These are phyloP conservation scores for Herpailurus yagouaroundi DNA, from an alignment of 2,113 vertebrate species.

Conservation along the genomic window DNA sequence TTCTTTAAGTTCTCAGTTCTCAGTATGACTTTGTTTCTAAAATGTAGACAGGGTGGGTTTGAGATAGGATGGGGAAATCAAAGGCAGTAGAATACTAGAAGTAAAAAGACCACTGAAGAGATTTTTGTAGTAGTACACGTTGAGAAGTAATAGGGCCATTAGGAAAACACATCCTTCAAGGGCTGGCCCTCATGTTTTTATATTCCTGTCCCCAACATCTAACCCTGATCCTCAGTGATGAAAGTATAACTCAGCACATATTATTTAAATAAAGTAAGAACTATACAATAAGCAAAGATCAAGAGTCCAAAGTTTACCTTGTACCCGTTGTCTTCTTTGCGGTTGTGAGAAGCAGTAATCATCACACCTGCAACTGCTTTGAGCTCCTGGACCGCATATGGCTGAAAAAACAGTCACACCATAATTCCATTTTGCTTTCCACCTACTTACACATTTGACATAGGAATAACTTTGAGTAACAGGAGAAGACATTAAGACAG, in stretches of 20 bases:
- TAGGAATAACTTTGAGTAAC: not conserved
- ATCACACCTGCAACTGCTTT: conserved; percentile 94
- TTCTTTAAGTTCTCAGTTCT: conserved; percentile 21
- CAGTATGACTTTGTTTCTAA: conserved; percentile 41
- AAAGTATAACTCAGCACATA: not conserved
- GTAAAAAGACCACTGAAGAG: conserved; percentile 9
- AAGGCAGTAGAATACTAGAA: not conserved
- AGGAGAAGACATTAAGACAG: not conserved
- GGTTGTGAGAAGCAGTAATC: conserved; percentile 97
- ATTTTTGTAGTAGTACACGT: not conserved
- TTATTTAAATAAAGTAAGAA: conserved; percentile 40
- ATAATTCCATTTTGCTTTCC: not conserved
- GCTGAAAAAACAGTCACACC: conserved; percentile 82
- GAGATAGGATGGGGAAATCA: not conserved
- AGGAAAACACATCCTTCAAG: not conserved
- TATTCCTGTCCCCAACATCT: not conserved
- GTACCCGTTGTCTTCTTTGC: conserved; percentile 98
- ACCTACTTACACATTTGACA: not conserved
- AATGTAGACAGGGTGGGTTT: conserved; percentile 3
- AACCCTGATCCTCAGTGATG: not conserved
- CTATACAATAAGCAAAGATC: not conserved
- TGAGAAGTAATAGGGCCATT: not conserved
- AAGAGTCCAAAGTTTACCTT: conserved; percentile 86
- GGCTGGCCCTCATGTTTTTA: conserved; percentile 7
- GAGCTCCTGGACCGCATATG: conserved; percentile 93